These are phyloP conservation scores for Lasius fuliginosus DNA, from an alignment of 2,888 invertebrate genomes.

Conservation along the genomic window DNA sequence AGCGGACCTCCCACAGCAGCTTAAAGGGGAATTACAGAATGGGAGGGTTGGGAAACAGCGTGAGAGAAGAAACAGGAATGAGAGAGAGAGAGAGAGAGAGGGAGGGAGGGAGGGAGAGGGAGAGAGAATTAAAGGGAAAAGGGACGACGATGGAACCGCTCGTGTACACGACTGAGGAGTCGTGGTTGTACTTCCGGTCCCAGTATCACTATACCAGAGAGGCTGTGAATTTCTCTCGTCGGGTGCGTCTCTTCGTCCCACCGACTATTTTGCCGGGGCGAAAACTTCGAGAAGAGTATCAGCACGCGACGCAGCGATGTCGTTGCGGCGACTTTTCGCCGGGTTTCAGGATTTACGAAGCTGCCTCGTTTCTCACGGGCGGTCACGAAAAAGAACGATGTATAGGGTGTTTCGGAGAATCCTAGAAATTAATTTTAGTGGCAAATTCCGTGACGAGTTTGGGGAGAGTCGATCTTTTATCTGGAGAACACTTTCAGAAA, in stretches of 20 bases:
- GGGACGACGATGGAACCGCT: conserved; percentile 32
- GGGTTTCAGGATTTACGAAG: conserved; percentile 49
- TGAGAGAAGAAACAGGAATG: conserved; percentile 30
- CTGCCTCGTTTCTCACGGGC: conserved; percentile 43
- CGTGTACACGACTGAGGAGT: conserved; percentile 35
- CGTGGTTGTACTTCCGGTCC: conserved; percentile 34
- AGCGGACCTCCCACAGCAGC: conserved; percentile 73
- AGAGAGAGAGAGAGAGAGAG: conserved; percentile 12
- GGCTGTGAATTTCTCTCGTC: conserved; percentile 37
- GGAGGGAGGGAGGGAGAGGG: conserved; percentile 44
- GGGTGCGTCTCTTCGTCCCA: conserved; percentile 34
- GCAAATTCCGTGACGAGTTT: neutral
- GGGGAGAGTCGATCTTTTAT: neutral
- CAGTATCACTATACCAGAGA: neutral
- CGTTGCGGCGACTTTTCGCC: conserved; percentile 51
- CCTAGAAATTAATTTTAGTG: conserved; percentile 28
- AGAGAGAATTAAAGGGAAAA: conserved; percentile 19
- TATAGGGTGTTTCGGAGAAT: neutral
- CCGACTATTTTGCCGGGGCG: conserved; percentile 27
- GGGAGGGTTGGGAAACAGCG: conserved; percentile 54
- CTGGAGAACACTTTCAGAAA: neutral
- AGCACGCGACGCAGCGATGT: conserved; percentile 31
- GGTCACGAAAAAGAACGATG: conserved; percentile 12
- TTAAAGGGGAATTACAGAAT: conserved; percentile 74
- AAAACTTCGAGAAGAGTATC: conserved; percentile 53